phyloP scores from a whole-genome alignment of 2,888 invertebrate species.

The Trichacis sp. region DNA sequence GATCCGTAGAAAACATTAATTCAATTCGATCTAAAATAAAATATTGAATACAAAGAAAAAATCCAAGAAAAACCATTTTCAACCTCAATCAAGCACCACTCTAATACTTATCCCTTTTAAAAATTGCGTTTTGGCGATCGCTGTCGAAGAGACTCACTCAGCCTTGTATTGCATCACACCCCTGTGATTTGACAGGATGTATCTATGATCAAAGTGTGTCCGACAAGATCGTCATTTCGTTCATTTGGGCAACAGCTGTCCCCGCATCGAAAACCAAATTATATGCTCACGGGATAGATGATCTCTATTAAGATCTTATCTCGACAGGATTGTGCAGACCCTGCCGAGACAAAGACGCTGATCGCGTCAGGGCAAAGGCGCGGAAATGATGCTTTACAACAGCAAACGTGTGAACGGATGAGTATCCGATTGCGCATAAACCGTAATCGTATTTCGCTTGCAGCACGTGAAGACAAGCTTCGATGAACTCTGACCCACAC shows the following conservation, averaged over 20 bases:
- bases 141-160: slow-evolving; percentile 18
- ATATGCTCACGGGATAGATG: slow-evolving; percentile 66
- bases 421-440: slow-evolving; percentile 51
- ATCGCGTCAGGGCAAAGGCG: slow-evolving; percentile 7
- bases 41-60: too few relatives aligned
- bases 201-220: slow-evolving; percentile 61
- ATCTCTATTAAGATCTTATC: slow-evolving; percentile 69
- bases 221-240: slow-evolving; percentile 45
- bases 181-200: slow-evolving; percentile 52
- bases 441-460: slow-evolving; percentile 46
- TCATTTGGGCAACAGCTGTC: slow-evolving; percentile 65
- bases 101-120: too few relatives aligned
- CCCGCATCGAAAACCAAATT: slow-evolving; percentile 66
- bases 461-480: slow-evolving; percentile 24
- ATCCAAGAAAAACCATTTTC: too few relatives aligned
- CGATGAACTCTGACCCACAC: slow-evolving; percentile 4
- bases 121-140: neutral
- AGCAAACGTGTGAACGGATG: slow-evolving; percentile 51
- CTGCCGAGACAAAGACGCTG: slow-evolving; percentile 26
- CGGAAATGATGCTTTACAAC: slow-evolving; percentile 29
- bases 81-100: too few relatives aligned
- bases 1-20: too few relatives aligned
- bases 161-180: slow-evolving; percentile 42
- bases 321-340: slow-evolving; percentile 26
- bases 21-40: too few relatives aligned